phyloP scores from a whole-genome alignment of 2,797 vertebrate genomes.

The Prunella strophiata region DNA sequence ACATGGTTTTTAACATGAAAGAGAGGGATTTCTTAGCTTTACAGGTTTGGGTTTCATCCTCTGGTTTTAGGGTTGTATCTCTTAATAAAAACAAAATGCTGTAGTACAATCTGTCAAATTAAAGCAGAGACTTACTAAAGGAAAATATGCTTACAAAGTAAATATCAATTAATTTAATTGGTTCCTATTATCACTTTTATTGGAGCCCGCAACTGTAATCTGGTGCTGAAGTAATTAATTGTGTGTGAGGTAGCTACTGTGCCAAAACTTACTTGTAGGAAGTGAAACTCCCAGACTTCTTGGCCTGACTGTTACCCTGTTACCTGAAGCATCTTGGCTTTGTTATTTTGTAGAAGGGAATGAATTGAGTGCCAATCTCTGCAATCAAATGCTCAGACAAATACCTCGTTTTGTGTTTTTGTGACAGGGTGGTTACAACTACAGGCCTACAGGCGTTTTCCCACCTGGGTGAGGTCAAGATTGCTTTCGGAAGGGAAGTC shows the following conservation, averaged over 20 bases:
- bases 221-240: constrained; percentile 81
- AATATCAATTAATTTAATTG: constrained; percentile 79
- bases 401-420: background rate
- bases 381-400: background rate
- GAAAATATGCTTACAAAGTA: constrained; percentile 58
- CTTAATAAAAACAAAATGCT: constrained; percentile 36
- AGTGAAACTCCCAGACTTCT: constrained; percentile 39
- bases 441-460: background rate
- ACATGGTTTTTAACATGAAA: background rate
- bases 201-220: constrained; percentile 73
- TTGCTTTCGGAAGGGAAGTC: background rate
- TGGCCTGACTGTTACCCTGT: background rate
- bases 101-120: constrained; percentile 10
- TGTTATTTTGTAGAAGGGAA: background rate
- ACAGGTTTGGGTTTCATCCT: constrained; percentile 31
- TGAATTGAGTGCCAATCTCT: background rate
- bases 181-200: constrained; percentile 78
- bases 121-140: constrained; percentile 52
- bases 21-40: background rate
- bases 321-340: constrained; percentile 64
- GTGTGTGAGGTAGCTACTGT: constrained; percentile 76
- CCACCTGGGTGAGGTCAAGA: background rate
- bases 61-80: constrained; percentile 6
- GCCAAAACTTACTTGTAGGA: constrained; percentile 75
- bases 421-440: background rate